A percentile compares a stretch with the other conserved stretches of the same genome.
These are phyloP conservation scores for Aphis craccivora DNA, from an alignment of 1,140 invertebrate species.

Conservation along the genomic window DNA sequence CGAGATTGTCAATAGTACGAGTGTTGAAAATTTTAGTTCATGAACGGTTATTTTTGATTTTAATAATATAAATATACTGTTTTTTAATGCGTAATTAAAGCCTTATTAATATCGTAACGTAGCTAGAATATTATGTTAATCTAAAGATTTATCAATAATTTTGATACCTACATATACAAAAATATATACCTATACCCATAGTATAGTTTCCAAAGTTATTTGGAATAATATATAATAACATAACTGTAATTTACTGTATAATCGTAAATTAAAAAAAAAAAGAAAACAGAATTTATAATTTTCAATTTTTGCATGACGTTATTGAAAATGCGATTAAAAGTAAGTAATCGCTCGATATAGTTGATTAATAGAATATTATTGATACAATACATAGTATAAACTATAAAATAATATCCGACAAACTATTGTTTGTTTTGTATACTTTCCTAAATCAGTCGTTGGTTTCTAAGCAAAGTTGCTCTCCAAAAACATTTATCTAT, in stretches of 20 bases:
- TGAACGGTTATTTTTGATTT: background rate
- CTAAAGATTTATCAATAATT: background rate
- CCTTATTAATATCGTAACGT: background rate
- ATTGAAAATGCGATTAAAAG: too few relatives aligned
- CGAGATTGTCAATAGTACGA: background rate
- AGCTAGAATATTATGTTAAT: background rate
- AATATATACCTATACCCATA: background rate
- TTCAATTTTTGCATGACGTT: too few relatives aligned
- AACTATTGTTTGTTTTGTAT: too few relatives aligned
- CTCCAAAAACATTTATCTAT: background rate
- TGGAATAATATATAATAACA: background rate
- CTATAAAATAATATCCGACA: background rate
- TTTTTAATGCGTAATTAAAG: background rate
- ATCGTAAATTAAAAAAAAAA: background rate
- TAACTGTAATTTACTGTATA: background rate
- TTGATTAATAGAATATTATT: background rate
- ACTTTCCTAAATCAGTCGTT: background rate
- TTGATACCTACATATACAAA: background rate
- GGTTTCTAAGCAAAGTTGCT: background rate
- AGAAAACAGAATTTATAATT: background rate
- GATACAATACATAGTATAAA: background rate
- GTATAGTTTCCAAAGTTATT: background rate
- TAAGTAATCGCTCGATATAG: background rate
- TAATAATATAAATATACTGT: background rate
- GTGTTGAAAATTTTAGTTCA: background rate